Conservation (phyloP, 2,113 vertebrate species). For the Vimba vimba region DNA sequence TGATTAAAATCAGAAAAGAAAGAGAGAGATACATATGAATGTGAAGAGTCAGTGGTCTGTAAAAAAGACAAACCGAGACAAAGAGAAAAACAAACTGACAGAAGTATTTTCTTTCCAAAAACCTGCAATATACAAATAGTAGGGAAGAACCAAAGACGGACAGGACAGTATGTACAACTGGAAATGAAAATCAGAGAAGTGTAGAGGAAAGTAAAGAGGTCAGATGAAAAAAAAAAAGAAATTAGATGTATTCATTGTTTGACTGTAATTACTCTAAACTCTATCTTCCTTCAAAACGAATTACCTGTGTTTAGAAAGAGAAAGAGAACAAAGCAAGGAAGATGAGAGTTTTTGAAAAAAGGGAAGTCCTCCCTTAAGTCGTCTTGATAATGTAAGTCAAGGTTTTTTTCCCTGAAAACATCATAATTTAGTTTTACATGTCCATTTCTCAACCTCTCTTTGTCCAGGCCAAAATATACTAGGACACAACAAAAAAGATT, state of each 20-base stretch:
- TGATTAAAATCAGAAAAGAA: constrained; percentile 8
- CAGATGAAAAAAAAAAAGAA: neutral
- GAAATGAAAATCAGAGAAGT: neutral
- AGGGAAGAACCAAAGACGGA: constrained; percentile 9
- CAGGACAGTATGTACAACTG: neutral
- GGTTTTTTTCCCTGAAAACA: neutral
- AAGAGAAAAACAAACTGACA: constrained; percentile 35
- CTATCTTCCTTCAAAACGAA: neutral
- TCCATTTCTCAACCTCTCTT: neutral
- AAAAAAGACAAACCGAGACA: neutral
- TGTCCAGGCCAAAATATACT: too few relatives aligned
- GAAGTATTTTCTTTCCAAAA: neutral
- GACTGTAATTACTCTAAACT: constrained; percentile 14
- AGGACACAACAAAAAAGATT: too few relatives aligned
- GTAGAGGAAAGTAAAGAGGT: neutral
- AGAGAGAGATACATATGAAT: neutral
- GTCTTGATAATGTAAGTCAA: neutral
- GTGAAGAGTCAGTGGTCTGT: neutral
- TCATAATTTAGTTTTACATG: neutral
- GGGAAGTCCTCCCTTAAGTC: neutral
- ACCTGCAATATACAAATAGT: neutral
- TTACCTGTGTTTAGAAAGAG: neutral
- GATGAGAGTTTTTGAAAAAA: neutral
- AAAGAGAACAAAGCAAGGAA: neutral
- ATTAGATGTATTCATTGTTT: constrained; percentile 27